Conservation (phyloP, 2,797 vertebrate species). For the Linurgus olivaceus region DNA sequence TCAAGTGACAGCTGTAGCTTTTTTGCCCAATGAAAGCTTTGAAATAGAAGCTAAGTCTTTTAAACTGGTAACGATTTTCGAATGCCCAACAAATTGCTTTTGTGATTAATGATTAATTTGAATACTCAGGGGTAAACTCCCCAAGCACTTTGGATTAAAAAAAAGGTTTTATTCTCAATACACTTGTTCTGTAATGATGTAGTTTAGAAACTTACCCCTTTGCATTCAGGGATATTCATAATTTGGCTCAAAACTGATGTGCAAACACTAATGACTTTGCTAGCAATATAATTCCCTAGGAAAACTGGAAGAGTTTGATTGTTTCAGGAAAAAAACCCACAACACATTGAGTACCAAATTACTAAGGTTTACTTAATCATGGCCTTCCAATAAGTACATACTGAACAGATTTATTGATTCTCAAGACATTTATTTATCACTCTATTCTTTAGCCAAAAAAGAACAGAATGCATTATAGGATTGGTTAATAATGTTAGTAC, state of each 20-base stretch:
- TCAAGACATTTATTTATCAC: neutral
- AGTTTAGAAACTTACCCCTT: constrained; percentile 1
- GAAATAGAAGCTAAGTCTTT: constrained; percentile 34
- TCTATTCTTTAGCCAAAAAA: neutral
- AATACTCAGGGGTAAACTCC: constrained; percentile 9
- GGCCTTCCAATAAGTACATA: neutral
- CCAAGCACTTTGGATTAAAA: neutral
- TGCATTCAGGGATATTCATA: neutral
- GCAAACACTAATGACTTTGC: neutral
- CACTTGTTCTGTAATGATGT: neutral
- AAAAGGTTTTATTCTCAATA: neutral
- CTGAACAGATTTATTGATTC: constrained; percentile 1
- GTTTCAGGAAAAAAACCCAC: neutral
- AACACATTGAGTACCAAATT: neutral
- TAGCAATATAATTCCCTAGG: neutral
- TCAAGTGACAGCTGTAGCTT: neutral
- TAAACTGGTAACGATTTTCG: constrained; percentile 30
- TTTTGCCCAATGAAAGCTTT: neutral
- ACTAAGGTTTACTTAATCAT: constrained; percentile 3
- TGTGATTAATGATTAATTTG: constrained; percentile 54
- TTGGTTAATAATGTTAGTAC: neutral
- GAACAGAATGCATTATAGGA: neutral
- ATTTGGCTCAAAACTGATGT: neutral
- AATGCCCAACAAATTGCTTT: constrained; percentile 48
- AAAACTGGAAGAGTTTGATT: neutral